phyloP scores from a whole-genome alignment of 2,113 vertebrate genomes.

The Macaca mulatta region DNA sequence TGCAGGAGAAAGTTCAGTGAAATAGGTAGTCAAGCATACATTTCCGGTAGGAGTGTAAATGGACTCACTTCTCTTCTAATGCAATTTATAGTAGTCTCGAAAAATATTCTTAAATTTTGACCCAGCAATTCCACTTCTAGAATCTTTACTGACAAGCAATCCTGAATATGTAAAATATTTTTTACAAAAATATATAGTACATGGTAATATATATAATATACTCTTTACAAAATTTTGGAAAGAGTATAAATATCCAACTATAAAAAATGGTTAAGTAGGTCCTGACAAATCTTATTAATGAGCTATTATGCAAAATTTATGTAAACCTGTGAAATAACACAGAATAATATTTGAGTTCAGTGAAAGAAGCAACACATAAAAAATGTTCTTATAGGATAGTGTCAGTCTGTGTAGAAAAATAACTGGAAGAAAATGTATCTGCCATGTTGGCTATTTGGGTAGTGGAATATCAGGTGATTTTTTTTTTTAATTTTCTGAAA shows the following conservation, averaged over 20 bases:
- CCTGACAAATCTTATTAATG: not conserved
- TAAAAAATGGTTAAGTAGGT: not conserved
- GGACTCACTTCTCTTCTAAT: not conserved
- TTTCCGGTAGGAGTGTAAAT: not conserved
- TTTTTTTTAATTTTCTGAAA: not conserved
- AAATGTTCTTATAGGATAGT: not conserved
- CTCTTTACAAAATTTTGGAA: not conserved
- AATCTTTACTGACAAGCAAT: not conserved
- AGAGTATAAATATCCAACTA: not conserved
- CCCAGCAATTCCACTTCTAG: not conserved
- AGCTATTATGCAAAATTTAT: not conserved
- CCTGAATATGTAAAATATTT: conserved; percentile 10
- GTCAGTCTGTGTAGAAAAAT: not conserved
- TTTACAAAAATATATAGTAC: not conserved
- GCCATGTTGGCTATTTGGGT: not conserved
- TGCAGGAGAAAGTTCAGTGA: not conserved
- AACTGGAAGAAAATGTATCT: not conserved
- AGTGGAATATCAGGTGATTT: not conserved
- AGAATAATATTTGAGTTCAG: conserved; percentile 1
- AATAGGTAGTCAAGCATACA: not conserved
- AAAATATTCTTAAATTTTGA: not conserved
- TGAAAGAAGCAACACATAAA: not conserved
- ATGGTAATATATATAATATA: not conserved
- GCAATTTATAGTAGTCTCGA: not conserved
- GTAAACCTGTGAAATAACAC: not conserved